phyloP scores from a whole-genome alignment of 1,140 invertebrate genomes.

The Sitobion miscanthi region DNA sequence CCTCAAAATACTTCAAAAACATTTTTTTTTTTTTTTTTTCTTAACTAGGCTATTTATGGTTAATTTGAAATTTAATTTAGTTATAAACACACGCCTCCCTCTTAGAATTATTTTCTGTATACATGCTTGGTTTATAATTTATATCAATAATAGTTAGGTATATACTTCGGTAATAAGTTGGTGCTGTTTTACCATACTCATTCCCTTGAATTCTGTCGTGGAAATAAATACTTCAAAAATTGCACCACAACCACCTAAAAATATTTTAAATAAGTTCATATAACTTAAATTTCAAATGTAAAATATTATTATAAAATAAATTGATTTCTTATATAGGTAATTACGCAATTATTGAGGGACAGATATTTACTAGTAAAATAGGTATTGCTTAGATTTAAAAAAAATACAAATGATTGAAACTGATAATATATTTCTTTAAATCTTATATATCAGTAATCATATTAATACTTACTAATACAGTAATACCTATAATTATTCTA shows the following conservation, averaged over 20 bases:
- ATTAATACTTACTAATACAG: too few species aligned
- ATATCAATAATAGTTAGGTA: not conserved
- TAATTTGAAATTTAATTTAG: not conserved
- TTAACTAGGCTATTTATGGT: not conserved
- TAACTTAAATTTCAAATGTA: not conserved
- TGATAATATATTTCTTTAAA: too few species aligned
- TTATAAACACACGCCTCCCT: not conserved
- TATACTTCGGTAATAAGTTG: constrained; percentile 76
- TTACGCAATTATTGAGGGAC: too few species aligned
- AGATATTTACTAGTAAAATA: too few species aligned
- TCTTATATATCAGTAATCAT: too few species aligned
- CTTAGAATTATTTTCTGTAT: not conserved
- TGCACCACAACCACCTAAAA: constrained; percentile 80
- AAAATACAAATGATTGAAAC: not conserved
- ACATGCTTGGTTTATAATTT: not conserved
- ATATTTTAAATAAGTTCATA: constrained; percentile 58
- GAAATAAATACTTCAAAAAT: constrained; percentile 86
- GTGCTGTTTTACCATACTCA: constrained; percentile 82
- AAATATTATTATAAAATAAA: too few species aligned
- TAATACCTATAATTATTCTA: too few species aligned
- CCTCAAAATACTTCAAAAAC: too few species aligned
- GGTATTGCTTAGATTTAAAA: not conserved
- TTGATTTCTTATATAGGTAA: too few species aligned
- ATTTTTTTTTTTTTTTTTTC: not conserved
- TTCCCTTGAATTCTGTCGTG: constrained; percentile 77